Evolutionary conservation across 2,113 vertebrate species (phyloP), one percentile per base, ranked within the genome.

Genomic region (Tenrec ecaudatus): DNA sequence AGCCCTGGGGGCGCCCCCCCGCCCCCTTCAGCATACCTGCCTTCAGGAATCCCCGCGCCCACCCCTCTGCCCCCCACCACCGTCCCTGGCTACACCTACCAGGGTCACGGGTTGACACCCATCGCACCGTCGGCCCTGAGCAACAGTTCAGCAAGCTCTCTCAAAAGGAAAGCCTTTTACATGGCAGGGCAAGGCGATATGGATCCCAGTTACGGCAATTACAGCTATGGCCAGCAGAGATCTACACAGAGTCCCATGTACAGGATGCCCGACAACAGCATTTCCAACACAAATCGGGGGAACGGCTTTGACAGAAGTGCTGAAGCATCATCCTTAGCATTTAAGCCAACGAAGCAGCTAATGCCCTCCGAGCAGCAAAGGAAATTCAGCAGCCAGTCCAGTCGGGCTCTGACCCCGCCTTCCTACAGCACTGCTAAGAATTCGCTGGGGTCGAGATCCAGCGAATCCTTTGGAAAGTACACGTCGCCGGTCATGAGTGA

Each of bases 81-180:
- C 0, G 98, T 99, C 93, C 98, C 99, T 47, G 98, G 99, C 97
- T 99, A 99, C 97, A 98, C 98, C 97, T 99, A 99, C 98, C 99
- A 99, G 98, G 98, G 99, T 92, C 99, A 99, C 47, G 99, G 98
- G 93, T 98, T 99, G 96, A 98, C 99, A 0, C 99, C 99, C 66
- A 99, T 99, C 8, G 98, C 99, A 0, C 99, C 99, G 1, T 99
- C 99, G 57, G 99, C 99, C 97, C 98, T 99, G 98, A 98, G 99
- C 95, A 99, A 99, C 97, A 99, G 98, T 97, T 99, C 99, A 10
- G 99, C 99, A 95, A 99, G 98, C 97, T 99, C 99, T 94, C 98
- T 99, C 97, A 99, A 99, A 98, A 98, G 99, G 96, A 99, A 99
- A 98, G 99, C 99, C 98, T 99, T 99, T 98, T 99, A 99, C 96